Evolutionary conservation across 2,888 invertebrate genomes (phyloP).

Genomic region (Uropetala carovei): DNA sequence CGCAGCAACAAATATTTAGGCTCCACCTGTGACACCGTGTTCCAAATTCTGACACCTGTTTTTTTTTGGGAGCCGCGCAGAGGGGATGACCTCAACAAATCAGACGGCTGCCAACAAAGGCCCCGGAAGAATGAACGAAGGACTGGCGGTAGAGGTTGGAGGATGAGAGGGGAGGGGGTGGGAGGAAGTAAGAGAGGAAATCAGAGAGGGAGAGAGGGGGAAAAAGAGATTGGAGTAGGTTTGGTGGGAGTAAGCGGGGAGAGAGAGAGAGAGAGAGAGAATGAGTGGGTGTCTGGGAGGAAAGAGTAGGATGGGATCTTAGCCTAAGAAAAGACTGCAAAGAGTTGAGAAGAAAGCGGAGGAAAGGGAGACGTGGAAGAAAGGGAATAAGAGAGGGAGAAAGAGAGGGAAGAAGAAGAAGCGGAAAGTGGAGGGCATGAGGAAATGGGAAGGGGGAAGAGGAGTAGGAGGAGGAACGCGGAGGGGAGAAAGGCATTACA

Average conservation of each 20-base stretch:
- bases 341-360: background rate
- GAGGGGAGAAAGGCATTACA: background rate
- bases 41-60: constrained; percentile 44
- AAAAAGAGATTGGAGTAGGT: background rate
- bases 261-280: background rate
- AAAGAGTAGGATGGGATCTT: background rate
- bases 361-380: background rate
- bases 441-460: background rate
- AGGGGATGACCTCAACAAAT: constrained; percentile 9
- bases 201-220: background rate
- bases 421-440: background rate
- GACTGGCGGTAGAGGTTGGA: background rate
- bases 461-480: background rate
- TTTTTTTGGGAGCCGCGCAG: background rate
- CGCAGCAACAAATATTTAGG: constrained; percentile 31
- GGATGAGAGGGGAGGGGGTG: too few species aligned
- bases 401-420: background rate
- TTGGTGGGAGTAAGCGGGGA: background rate
- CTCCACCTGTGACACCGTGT: constrained; percentile 48
- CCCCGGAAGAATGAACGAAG: constrained; percentile 26
- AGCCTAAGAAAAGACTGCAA: background rate
- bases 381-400: background rate
- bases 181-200: background rate
- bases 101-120: constrained; percentile 21
- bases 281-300: background rate